These are phyloP conservation scores for Tinamus guttatus DNA, from an alignment of 2,113 vertebrate species.

Conservation along the genomic window DNA sequence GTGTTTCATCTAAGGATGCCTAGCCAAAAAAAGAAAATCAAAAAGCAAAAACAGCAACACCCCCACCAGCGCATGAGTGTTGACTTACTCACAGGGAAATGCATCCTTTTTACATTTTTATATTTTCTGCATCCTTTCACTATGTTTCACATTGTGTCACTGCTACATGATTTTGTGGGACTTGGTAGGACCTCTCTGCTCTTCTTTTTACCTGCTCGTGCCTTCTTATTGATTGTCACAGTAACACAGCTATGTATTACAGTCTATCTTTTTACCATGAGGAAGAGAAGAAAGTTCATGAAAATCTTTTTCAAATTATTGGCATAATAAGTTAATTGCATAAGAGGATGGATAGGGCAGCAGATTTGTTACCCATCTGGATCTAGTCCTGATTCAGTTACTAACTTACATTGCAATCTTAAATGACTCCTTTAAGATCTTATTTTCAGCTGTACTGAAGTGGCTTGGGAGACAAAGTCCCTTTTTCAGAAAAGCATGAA, in stretches of 20 bases:
- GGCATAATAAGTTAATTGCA: not conserved
- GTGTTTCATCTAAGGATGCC: conserved; percentile 77
- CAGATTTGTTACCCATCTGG: not conserved
- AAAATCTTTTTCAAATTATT: not conserved
- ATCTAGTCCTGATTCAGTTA: not conserved
- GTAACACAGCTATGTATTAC: not conserved
- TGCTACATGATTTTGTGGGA: not conserved
- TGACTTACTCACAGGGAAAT: not conserved
- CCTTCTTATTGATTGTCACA: not conserved
- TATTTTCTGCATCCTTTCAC: not conserved
- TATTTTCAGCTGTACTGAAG: not conserved
- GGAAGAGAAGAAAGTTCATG: not conserved
- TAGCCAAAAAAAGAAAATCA: conserved; percentile 27
- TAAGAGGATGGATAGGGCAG: not conserved
- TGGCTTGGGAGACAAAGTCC: not conserved
- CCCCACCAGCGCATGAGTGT: not conserved
- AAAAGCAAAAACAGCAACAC: not conserved
- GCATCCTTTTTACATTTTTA: not conserved
- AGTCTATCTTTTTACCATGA: not conserved
- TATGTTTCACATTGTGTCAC: not conserved
- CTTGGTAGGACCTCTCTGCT: not conserved
- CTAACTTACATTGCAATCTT: not conserved
- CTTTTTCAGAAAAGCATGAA: not conserved
- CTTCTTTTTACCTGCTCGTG: not conserved
- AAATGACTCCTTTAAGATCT: not conserved